Evolutionary conservation across 2,888 invertebrate genomes (phyloP).

Genomic region (Limnephilus marmoratus): DNA sequence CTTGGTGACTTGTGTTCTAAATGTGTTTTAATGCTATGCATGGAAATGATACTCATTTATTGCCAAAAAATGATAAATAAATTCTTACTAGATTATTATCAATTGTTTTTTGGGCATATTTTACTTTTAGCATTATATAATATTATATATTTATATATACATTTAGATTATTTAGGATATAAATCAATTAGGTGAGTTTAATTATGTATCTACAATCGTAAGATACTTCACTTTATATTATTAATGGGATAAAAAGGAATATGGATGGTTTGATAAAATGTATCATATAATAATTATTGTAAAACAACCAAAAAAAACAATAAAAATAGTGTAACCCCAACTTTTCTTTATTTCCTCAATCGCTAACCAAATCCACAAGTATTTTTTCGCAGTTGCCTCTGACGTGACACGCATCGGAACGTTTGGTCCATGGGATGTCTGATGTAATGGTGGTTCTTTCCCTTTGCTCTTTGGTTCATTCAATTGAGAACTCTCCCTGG

Average conservation of each 20-base stretch:
- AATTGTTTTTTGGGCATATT: constrained; percentile 66
- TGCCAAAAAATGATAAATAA: constrained; percentile 74
- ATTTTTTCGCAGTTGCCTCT: neutral
- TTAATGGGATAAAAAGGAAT: constrained; percentile 66
- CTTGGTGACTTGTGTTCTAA: constrained; percentile 63
- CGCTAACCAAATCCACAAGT: neutral
- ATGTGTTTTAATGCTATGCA: constrained; percentile 68
- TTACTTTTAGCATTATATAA: constrained; percentile 65
- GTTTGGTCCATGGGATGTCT: too few relatives aligned
- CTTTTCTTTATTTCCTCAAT: neutral
- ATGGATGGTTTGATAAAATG: constrained; percentile 66
- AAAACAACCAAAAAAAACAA: constrained; percentile 64
- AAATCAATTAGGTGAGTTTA: constrained; percentile 64
- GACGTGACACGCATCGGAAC: too few relatives aligned
- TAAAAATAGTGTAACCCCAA: constrained; percentile 65
- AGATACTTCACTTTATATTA: constrained; percentile 65
- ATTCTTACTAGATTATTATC: constrained; percentile 65
- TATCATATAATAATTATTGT: constrained; percentile 66
- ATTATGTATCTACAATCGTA: constrained; percentile 65
- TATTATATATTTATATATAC: constrained; percentile 61
- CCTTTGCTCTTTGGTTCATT: too few relatives aligned
- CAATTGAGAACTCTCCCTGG: too few relatives aligned
- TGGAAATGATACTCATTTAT: constrained; percentile 80
- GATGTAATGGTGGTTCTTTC: too few relatives aligned
- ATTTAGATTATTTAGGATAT: constrained; percentile 64